Conservation (phyloP, 2,888 invertebrate genomes). For the Idaea straminata region DNA sequence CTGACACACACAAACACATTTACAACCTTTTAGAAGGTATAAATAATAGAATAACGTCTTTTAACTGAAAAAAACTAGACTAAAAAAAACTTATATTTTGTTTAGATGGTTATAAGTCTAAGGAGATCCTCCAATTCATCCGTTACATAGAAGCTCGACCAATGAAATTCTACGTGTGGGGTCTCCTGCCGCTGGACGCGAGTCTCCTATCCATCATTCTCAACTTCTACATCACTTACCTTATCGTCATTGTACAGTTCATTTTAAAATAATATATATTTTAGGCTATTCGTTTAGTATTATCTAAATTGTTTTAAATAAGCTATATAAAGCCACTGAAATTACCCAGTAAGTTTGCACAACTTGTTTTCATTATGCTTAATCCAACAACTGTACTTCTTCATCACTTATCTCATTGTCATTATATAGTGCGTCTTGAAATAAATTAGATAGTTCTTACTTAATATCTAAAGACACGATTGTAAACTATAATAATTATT, state of each 20-base stretch:
- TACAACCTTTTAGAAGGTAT: too few relatives aligned
- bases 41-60: too few relatives aligned
- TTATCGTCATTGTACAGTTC: slow-evolving; percentile 11
- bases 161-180: slow-evolving; percentile 8
- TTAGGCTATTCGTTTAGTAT: not conserved
- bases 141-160: slow-evolving; percentile 16
- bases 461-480: too few relatives aligned
- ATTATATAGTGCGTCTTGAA: too few relatives aligned
- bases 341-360: too few relatives aligned
- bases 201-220: slow-evolving; percentile 3
- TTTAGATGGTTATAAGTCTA: not conserved
- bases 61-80: not conserved
- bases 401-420: too few relatives aligned
- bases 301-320: not conserved
- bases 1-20: too few relatives aligned
- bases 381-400: too few relatives aligned
- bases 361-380: too few relatives aligned
- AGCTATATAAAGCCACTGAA: not conserved
- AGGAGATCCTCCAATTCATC: not conserved
- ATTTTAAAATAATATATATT: not conserved
- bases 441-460: too few relatives aligned
- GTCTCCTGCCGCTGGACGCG: slow-evolving; percentile 11
- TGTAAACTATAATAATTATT: too few relatives aligned
- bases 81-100: not conserved
- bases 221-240: slow-evolving; percentile 12